Conservation (phyloP, 2,888 invertebrate genomes). For the Agriopis leucophaearia region DNA sequence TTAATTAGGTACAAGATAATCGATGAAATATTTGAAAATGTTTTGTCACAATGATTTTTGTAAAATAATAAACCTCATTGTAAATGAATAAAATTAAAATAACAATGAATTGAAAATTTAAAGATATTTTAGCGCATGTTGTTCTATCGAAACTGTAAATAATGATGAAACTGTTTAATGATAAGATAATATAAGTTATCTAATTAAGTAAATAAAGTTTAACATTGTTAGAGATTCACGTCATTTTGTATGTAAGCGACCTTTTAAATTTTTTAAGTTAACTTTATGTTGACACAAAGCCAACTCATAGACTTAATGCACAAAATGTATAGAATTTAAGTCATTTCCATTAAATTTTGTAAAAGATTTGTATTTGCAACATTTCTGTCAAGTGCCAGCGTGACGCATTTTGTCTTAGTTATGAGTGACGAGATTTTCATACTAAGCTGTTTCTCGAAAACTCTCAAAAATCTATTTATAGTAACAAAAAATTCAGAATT, state of each 20-base stretch:
- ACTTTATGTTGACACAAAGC: slow-evolving; percentile 4
- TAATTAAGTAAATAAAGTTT: slow-evolving; percentile 20
- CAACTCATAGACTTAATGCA: slow-evolving; percentile 26
- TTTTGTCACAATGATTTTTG: slow-evolving; percentile 1
- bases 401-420: too few relatives aligned
- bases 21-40: slow-evolving; percentile 1
- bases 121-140: slow-evolving; percentile 45
- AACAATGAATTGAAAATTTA: slow-evolving; percentile 43
- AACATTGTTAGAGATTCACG: slow-evolving; percentile 24
- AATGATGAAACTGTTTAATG: slow-evolving; percentile 29
- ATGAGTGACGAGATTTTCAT: too few relatives aligned
- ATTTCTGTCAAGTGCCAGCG: neutral
- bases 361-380: neutral
- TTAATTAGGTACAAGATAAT: neutral
- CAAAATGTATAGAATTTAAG: slow-evolving; percentile 24
- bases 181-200: slow-evolving; percentile 31
- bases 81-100: slow-evolving; percentile 28
- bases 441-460: too few relatives aligned
- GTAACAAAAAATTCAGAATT: too few relatives aligned
- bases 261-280: slow-evolving; percentile 10
- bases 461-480: too few relatives aligned
- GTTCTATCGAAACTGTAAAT: slow-evolving; percentile 43
- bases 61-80: slow-evolving; percentile 15
- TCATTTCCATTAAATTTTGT: slow-evolving; percentile 6
- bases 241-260: slow-evolving; percentile 12